Conservation (phyloP, 2,888 invertebrate species). For the Syrista parreyssii region DNA sequence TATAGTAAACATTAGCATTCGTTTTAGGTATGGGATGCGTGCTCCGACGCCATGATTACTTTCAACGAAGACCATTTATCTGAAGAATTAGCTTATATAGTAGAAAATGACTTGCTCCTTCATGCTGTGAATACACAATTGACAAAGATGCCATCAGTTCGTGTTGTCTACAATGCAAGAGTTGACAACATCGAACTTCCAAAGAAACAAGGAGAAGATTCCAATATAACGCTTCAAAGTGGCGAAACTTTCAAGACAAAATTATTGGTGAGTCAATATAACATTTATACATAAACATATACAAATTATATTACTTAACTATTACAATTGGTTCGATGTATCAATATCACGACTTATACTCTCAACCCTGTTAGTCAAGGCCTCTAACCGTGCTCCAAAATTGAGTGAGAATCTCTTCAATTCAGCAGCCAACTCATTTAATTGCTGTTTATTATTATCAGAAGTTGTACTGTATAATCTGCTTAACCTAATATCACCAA, state of each 20-base stretch:
- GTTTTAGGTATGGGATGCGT: conserved; percentile 90
- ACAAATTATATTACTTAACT: conserved; percentile 6
- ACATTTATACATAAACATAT: neutral
- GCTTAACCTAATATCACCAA: conserved; percentile 34
- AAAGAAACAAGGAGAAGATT: conserved; percentile 52
- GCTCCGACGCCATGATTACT: conserved; percentile 88
- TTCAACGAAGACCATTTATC: conserved; percentile 81
- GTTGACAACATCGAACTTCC: conserved; percentile 76
- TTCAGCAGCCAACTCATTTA: conserved; percentile 51
- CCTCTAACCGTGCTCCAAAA: conserved; percentile 46
- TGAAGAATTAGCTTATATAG: conserved; percentile 87
- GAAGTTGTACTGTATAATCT: conserved; percentile 49
- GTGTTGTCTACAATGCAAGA: conserved; percentile 77
- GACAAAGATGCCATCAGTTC: conserved; percentile 70
- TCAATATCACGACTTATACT: conserved; percentile 43
- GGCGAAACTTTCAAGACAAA: conserved; percentile 75
- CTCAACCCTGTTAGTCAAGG: conserved; percentile 48
- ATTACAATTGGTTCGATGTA: conserved; percentile 10
- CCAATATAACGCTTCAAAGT: conserved; percentile 72
- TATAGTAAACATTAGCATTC: neutral
- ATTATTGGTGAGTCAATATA: conserved; percentile 73
- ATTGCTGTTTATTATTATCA: conserved; percentile 48
- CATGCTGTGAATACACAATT: conserved; percentile 78
- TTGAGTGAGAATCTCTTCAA: conserved; percentile 51
- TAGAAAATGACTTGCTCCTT: conserved; percentile 92